Conservation (phyloP, 2,888 invertebrate species). For the Ichneumon xanthorius region DNA sequence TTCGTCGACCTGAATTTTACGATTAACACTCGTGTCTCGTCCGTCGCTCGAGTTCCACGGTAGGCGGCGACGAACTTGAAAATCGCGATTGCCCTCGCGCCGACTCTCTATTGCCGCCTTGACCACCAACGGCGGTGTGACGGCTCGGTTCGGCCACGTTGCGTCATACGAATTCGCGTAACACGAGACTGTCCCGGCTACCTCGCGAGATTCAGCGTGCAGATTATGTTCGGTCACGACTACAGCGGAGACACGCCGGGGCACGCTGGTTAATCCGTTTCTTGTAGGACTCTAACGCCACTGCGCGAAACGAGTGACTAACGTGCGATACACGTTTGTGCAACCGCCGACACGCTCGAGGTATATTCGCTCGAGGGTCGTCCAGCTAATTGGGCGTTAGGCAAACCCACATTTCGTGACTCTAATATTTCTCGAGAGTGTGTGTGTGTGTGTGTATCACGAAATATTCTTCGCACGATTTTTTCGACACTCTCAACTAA, state of each 20-base stretch:
- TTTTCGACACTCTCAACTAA: not conserved
- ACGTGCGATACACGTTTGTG: slow-evolving; percentile 11
- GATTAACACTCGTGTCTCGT: not conserved
- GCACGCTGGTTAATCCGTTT: slow-evolving; percentile 24
- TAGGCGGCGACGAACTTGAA: slow-evolving; percentile 4
- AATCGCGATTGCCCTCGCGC: not conserved
- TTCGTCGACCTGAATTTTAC: not conserved
- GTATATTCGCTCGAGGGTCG: slow-evolving; percentile 31
- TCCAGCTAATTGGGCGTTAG: slow-evolving; percentile 34
- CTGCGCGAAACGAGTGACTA: not conserved
- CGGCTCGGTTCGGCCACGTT: slow-evolving; percentile 54
- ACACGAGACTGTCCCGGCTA: slow-evolving; percentile 38
- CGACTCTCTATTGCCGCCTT: slow-evolving; percentile 9
- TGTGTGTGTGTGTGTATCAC: not conserved
- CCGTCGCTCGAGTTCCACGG: not conserved
- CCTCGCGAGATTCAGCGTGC: slow-evolving; percentile 23
- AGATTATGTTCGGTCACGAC: slow-evolving; percentile 27
- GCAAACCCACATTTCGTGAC: slow-evolving; percentile 28
- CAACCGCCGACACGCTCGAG: slow-evolving; percentile 26
- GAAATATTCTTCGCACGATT: not conserved
- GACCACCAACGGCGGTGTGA: slow-evolving; percentile 39
- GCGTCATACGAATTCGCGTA: slow-evolving; percentile 70
- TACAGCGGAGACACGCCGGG: not conserved
- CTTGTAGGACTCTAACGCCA: not conserved
- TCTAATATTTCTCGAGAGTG: not conserved